Percentiles rank a stretch among this genome's conserved stretches.
These are phyloP conservation scores for Yponomeuta evonymella DNA, from an alignment of 2,888 invertebrate species.

Conservation along the genomic window DNA sequence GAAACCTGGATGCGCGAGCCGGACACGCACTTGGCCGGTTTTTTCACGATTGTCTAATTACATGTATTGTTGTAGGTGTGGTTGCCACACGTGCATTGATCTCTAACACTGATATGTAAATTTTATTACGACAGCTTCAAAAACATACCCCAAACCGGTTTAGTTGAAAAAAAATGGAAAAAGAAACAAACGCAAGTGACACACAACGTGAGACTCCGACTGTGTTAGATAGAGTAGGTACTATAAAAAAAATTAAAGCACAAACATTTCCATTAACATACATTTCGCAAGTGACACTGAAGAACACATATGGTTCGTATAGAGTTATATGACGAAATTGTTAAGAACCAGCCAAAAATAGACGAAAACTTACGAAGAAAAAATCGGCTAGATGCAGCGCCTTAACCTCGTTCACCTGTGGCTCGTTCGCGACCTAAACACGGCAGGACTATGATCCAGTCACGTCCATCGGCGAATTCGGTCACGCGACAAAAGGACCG, in stretches of 20 bases:
- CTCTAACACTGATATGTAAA: constrained; percentile 63
- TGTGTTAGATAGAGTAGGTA: not conserved
- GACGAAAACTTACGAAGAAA: constrained; percentile 9
- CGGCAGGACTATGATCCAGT: not conserved
- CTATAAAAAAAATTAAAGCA: not conserved
- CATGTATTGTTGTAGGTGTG: constrained; percentile 8
- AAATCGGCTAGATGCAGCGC: constrained; percentile 11
- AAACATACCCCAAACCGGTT: constrained; percentile 65
- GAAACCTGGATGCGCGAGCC: too few relatives aligned
- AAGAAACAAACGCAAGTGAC: constrained; percentile 53
- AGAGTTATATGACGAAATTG: constrained; percentile 4
- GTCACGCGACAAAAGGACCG: not conserved
- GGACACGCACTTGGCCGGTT: not conserved
- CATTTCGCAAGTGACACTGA: constrained; percentile 10
- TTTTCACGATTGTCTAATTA: constrained; percentile 5
- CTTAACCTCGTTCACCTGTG: constrained; percentile 8
- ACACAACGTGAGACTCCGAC: constrained; percentile 33
- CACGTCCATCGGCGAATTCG: not conserved
- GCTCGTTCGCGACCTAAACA: not conserved
- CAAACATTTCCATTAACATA: constrained; percentile 3
- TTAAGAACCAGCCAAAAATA: not conserved
- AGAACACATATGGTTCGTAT: not conserved
- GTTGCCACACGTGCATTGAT: constrained; percentile 47
- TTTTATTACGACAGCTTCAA: constrained; percentile 67
- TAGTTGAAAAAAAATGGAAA: constrained; percentile 50